Evolutionary conservation across 2,797 vertebrate genomes (phyloP), one percentile per base, ranked within the genome.

Genomic region (Leucoraja ocellata): DNA sequence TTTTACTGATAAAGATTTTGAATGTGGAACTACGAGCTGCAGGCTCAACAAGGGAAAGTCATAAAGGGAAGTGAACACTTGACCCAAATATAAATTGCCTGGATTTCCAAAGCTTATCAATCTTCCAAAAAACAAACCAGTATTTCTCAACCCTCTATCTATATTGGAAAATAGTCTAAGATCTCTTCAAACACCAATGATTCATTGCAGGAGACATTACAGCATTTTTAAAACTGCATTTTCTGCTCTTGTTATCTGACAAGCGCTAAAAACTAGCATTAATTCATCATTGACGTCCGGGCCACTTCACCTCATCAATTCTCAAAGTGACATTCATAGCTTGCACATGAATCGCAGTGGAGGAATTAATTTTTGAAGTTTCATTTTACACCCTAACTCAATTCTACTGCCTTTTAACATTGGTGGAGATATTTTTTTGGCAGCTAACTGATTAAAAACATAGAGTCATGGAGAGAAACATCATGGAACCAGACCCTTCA

Each of bases 301-400:
- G 8, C n/a, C 39, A 92, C 39, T n/a, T 92, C 23, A 73, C 25
- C 73, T 74, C 54, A 92, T 71, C 76, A 76, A 28, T 76, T 92
- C 90, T 76, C 71, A 76, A 92, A 76, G 23, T 92, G 71, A 74
- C 71, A 92, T 54, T 73, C 36, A 54, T 39, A 92, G 74, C 39
- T 54, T 54, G 6, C 36, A 14, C 76, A 54, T 76, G 54, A 71
- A 92, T 92, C 71, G 76, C 76, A n/a, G 10, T 92, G 90, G 16
- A 71, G 46, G 39, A 28, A 76, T 28, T 76, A 54, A 92, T 92
- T 58, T 92, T 39, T 13, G 6, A 92, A 76, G 46, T 58, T 73
- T 36, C 58, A 86, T 91, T 36, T 71, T 4, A 32, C 21, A 71
- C 0, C 83, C 23, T 39, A 39, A 32, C 18, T 36, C 32, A 71